Percentiles rank a stretch among this genome's conserved stretches.
Conservation (phyloP, 2,113 vertebrate genomes). For the Ailuropoda melanoleuca region DNA sequence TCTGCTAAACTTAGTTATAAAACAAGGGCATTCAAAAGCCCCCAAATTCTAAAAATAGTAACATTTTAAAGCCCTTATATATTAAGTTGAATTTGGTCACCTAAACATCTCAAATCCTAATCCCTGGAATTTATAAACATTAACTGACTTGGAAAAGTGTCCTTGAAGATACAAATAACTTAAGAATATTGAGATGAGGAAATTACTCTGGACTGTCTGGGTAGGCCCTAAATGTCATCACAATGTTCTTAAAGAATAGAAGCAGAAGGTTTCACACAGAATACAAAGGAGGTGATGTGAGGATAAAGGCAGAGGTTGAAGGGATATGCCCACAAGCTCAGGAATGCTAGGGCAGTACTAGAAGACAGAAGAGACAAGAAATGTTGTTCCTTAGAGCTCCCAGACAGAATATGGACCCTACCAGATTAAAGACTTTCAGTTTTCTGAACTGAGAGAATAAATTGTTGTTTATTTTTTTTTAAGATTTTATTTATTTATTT, state of each 20-base stretch:
- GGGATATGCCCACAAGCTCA: fast-evolving
- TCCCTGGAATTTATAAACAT: not conserved
- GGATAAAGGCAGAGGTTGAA: not conserved
- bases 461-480: too few species aligned
- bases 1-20: not conserved
- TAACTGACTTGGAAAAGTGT: not conserved
- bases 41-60: not conserved
- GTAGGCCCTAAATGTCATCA: too few species aligned
- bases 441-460: not conserved
- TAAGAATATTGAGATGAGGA: not conserved
- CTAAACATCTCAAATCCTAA: not conserved
- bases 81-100: not conserved
- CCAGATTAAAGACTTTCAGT: not conserved
- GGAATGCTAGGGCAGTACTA: not conserved
- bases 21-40: not conserved
- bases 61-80: not conserved
- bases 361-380: not conserved
- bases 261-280: not conserved
- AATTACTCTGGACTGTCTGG: not conserved
- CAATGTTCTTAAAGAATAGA: not conserved
- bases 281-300: not conserved
- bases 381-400: not conserved
- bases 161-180: not conserved
- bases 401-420: not conserved
- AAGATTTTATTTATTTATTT: too few species aligned